These are phyloP conservation scores for Pegoplata infirma DNA, from an alignment of 2,888 invertebrate genomes.

Conservation along the genomic window DNA sequence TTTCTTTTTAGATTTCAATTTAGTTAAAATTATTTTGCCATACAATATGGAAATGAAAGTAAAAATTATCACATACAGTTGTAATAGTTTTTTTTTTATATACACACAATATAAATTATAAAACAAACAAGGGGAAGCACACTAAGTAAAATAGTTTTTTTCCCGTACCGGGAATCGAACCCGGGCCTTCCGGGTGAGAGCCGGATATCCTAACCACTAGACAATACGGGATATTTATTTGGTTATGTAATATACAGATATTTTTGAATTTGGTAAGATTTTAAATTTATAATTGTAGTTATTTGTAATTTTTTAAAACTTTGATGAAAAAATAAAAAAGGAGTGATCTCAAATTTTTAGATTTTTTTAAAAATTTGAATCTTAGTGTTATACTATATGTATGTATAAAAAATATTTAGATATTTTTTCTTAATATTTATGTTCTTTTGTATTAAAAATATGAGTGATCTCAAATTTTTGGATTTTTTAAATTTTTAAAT, in stretches of 20 bases:
- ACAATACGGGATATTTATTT: slow-evolving; percentile 67
- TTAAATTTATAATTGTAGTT: too few species aligned
- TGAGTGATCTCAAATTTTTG: too few species aligned
- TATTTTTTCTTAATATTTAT: too few species aligned
- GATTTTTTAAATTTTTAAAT: too few species aligned
- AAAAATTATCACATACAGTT: slow-evolving; percentile 60
- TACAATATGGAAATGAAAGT: slow-evolving; percentile 55
- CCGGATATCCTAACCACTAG: slow-evolving; percentile 76
- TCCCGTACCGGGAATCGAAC: slow-evolving; percentile 94
- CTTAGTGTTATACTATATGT: too few species aligned
- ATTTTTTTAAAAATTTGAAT: too few species aligned
- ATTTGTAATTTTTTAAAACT: too few species aligned
- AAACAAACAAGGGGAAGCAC: slow-evolving; percentile 16
- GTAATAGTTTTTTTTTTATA: slow-evolving; percentile 11
- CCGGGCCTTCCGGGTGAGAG: slow-evolving; percentile 81
- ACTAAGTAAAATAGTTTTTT: slow-evolving; percentile 17
- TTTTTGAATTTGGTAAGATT: background rate
- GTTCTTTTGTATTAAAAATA: too few species aligned
- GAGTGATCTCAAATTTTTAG: too few species aligned
- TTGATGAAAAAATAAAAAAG: too few species aligned
- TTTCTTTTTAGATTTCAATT: slow-evolving; percentile 59
- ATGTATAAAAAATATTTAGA: too few species aligned
- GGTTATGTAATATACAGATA: background rate
- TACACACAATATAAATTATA: slow-evolving; percentile 1
- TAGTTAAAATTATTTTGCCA: slow-evolving; percentile 41